These are phyloP conservation scores for Microcebus griseorufus DNA, from an alignment of 2,113 vertebrate genomes.

Conservation along the genomic window DNA sequence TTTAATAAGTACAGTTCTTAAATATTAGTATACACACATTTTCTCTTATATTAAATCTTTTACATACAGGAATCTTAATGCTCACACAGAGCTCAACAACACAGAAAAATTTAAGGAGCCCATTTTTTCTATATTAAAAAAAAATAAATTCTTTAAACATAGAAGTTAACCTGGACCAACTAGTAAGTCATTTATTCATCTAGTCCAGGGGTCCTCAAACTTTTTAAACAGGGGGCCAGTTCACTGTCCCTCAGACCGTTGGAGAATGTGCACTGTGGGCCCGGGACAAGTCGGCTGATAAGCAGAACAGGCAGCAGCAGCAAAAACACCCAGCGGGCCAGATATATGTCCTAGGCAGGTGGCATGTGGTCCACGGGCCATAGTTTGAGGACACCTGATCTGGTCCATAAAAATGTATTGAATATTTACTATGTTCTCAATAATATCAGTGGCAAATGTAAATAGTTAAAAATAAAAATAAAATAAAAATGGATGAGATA, in stretches of 20 bases:
- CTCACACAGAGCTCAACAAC: background rate
- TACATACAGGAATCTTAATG: background rate
- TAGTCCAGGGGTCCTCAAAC: background rate
- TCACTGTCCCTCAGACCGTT: too few species aligned
- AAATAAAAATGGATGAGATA: background rate
- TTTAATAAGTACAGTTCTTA: background rate
- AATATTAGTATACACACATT: background rate
- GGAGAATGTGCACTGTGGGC: too few species aligned
- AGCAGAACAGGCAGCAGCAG: too few species aligned
- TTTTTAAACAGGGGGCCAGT: too few species aligned
- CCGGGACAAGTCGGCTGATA: too few species aligned
- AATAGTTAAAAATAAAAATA: background rate
- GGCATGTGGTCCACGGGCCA: too few species aligned
- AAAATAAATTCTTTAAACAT: background rate
- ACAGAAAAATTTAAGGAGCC: background rate
- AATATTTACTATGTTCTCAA: background rate
- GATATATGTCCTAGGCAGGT: too few species aligned
- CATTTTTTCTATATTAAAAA: background rate
- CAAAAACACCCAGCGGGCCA: too few species aligned
- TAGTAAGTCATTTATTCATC: background rate
- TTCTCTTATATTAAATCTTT: background rate
- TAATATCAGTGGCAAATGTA: background rate
- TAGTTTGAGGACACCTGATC: background rate
- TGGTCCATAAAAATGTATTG: background rate
- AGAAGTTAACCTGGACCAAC: background rate